Evolutionary conservation across 2,113 vertebrate genomes (phyloP).

Genomic region (Scalopus aquaticus): DNA sequence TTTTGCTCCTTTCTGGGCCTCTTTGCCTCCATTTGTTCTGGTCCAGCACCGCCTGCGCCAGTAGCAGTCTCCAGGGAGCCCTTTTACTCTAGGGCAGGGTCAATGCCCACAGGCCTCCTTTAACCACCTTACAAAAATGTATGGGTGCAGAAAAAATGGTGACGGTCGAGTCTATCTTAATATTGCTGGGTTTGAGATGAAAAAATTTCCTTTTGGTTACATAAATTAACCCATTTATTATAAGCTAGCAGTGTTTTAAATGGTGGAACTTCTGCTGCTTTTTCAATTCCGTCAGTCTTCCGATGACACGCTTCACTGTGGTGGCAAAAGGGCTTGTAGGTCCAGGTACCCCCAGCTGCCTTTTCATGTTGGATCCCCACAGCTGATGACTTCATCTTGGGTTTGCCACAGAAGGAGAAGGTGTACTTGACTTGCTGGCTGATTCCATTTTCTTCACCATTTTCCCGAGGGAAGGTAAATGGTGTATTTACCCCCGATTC

Average conservation of each 20-base stretch:
- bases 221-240: too few species aligned
- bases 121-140: not conserved
- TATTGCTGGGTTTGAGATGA: not conserved
- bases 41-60: not conserved
- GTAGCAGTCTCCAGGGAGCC: not conserved
- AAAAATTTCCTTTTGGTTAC: too few species aligned
- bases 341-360: too few species aligned
- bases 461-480: slow-evolving; percentile 94
- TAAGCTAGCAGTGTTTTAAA: too few species aligned
- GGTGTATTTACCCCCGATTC: slow-evolving; percentile 96
- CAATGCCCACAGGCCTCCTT: not conserved
- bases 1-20: not conserved
- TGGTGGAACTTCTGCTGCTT: too few species aligned
- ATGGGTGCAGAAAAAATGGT: not conserved
- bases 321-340: too few species aligned
- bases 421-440: slow-evolving; percentile 96
- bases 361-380: not conserved
- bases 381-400: not conserved
- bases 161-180: not conserved
- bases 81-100: fast-evolving
- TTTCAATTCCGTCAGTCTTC: too few species aligned
- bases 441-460: slow-evolving; percentile 98
- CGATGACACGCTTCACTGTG: too few species aligned
- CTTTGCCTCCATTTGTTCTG: not conserved
- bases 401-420: slow-evolving; percentile 96